Conservation (phyloP, 2,888 invertebrate species). For the Drosophila imparisetae region DNA sequence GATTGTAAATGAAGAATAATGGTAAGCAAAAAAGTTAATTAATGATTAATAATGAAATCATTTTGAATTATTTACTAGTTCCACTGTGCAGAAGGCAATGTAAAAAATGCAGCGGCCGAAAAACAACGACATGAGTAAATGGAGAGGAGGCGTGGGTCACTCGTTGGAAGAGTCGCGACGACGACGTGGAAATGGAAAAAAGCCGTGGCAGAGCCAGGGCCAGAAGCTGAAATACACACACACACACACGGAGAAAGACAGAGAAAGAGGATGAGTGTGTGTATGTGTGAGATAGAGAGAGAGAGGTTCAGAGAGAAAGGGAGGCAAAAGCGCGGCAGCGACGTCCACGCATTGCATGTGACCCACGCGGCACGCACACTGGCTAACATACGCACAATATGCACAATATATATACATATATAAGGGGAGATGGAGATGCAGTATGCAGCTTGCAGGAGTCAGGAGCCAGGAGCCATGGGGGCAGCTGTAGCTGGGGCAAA, state of each 20-base stretch:
- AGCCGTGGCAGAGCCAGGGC: conserved; percentile 46
- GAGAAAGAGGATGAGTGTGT: not conserved
- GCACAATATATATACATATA: not conserved
- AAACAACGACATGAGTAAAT: conserved; percentile 34
- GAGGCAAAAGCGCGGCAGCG: conserved; percentile 22
- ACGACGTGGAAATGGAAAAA: conserved; percentile 51
- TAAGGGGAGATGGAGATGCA: not conserved
- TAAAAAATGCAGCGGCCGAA: conserved; percentile 63
- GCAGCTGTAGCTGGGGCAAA: conserved; percentile 14
- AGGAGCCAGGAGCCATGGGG: not conserved
- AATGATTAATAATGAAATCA: not conserved
- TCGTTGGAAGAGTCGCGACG: conserved; percentile 55
- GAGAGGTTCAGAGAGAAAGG: not conserved
- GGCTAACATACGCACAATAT: conserved; percentile 61
- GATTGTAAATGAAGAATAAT: not conserved
- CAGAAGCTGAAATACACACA: not conserved
- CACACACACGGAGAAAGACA: conserved; percentile 1
- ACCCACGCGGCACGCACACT: conserved; percentile 44
- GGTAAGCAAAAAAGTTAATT: too few species aligned
- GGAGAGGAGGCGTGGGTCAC: conserved; percentile 31
- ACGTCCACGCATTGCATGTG: conserved; percentile 48
- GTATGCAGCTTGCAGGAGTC: not conserved
- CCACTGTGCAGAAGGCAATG: conserved; percentile 61
- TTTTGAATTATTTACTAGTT: not conserved
- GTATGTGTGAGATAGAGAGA: not conserved